Percentiles rank a stretch among this genome's conserved stretches.
Evolutionary conservation across 2,797 vertebrate genomes (phyloP).

Genomic region (Enteromius radiatus): DNA sequence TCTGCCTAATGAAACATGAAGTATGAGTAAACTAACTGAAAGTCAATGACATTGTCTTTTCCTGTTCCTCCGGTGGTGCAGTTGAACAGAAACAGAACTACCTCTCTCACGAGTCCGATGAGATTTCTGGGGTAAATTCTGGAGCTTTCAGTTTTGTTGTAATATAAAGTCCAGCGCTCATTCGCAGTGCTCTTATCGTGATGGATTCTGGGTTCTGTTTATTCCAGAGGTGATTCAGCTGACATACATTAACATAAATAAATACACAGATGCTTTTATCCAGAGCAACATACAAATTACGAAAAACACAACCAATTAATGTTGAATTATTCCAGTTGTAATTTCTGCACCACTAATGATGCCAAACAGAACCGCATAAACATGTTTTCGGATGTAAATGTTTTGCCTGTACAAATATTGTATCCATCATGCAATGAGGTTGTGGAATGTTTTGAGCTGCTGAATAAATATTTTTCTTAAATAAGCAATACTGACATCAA

Average conservation of each 20-base stretch:
- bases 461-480: neutral
- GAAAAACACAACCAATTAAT: neutral
- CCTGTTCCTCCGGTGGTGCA: constrained; percentile 1
- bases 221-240: constrained; percentile 64
- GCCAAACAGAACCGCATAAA: neutral
- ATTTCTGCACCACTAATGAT: neutral
- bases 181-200: constrained; percentile 61
- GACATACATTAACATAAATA: neutral
- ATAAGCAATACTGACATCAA: neutral
- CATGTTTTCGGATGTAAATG: neutral
- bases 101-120: constrained; percentile 11
- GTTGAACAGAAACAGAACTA: constrained; percentile 9
- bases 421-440: neutral
- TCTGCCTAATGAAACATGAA: constrained; percentile 41
- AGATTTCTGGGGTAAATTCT: constrained; percentile 39
- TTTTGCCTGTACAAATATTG: neutral
- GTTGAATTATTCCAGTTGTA: constrained; percentile 25
- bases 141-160: constrained; percentile 40
- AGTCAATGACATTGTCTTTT: constrained; percentile 37
- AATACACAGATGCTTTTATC: neutral
- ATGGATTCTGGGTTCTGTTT: constrained; percentile 68
- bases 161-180: constrained; percentile 34
- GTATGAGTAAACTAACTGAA: constrained; percentile 27
- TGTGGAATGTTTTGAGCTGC: neutral
- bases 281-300: neutral